These are phyloP conservation scores for Mustelus asterias DNA, from an alignment of 2,113 vertebrate species.

Conservation along the genomic window DNA sequence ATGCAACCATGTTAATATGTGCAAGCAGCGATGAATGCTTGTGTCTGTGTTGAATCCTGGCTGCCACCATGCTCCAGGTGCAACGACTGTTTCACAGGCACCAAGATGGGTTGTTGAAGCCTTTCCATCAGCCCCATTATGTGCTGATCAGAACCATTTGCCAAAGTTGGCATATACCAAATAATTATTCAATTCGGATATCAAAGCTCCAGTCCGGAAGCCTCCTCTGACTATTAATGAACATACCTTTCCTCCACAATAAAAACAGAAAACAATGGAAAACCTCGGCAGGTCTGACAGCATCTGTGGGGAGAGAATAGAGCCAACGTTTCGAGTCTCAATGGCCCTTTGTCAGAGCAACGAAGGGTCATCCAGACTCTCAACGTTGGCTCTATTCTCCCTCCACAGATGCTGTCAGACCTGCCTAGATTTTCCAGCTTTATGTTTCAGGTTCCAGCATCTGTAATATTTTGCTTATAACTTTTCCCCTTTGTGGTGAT, in stretches of 20 bases:
- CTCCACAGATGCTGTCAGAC: too few relatives aligned
- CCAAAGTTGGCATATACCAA: background rate
- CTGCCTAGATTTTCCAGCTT: too few relatives aligned
- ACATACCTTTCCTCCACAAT: background rate
- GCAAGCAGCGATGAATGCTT: background rate
- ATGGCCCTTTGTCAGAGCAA: too few relatives aligned
- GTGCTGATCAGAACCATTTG: background rate
- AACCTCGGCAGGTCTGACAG: too few relatives aligned
- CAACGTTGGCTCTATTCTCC: too few relatives aligned
- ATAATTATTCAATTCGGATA: background rate
- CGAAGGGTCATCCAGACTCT: too few relatives aligned
- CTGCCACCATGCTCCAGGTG: background rate
- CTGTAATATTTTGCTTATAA: too few relatives aligned
- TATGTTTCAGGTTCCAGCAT: too few relatives aligned
- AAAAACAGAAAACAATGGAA: too few relatives aligned
- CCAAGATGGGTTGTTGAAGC: background rate
- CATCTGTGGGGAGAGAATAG: too few relatives aligned
- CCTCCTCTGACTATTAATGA: background rate
- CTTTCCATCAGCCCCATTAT: background rate
- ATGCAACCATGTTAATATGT: background rate
- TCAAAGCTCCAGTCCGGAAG: background rate
- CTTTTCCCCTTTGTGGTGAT: background rate
- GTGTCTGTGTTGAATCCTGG: background rate
- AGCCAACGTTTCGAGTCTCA: too few relatives aligned
- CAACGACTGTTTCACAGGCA: background rate